These are phyloP conservation scores for Trogon surrucura DNA, from an alignment of 2,113 vertebrate genomes.

Conservation along the genomic window DNA sequence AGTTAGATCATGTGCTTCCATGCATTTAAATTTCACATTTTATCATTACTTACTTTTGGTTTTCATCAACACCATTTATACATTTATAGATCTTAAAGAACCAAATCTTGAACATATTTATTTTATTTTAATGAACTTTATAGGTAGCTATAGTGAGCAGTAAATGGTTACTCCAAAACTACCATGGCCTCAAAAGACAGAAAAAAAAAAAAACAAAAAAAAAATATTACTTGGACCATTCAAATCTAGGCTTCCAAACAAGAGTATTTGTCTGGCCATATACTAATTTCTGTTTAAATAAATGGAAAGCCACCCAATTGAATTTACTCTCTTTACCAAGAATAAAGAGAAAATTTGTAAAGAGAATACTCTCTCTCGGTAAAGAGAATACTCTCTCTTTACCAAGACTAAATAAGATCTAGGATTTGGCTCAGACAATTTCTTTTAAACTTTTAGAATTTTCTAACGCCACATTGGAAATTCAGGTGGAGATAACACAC, in stretches of 20 bases:
- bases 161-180: neutral
- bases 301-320: neutral
- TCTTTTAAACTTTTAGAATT: neutral
- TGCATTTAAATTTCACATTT: neutral
- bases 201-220: neutral
- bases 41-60: neutral
- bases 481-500: neutral
- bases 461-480: neutral
- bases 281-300: neutral
- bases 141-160: neutral
- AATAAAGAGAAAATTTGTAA: too few relatives aligned
- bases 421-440: neutral
- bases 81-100: neutral
- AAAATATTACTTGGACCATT: neutral
- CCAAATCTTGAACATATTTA: neutral
- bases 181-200: neutral
- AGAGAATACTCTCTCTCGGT: neutral
- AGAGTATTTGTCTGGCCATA: neutral
- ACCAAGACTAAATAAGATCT: neutral
- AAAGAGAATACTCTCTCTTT: neutral
- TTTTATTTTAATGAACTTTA: neutral
- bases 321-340: neutral
- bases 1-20: neutral
- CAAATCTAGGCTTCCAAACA: neutral
- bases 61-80: neutral